These are phyloP conservation scores for Germaria angustata DNA, from an alignment of 2,888 invertebrate species.

Conservation along the genomic window DNA sequence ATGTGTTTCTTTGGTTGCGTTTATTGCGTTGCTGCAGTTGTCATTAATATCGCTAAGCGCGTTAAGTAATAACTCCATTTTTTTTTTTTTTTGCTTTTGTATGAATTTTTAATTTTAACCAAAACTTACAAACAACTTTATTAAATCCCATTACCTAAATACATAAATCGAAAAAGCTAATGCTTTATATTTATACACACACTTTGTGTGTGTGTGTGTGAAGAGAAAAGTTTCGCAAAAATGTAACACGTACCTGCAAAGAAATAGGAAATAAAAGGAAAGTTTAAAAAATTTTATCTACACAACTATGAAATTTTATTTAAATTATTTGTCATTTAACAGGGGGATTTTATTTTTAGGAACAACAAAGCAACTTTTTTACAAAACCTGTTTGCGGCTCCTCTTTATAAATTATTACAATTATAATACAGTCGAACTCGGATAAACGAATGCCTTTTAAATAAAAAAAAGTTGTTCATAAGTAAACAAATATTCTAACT, in stretches of 20 bases:
- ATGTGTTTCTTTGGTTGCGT: conserved; percentile 9
- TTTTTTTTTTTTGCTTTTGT: background rate
- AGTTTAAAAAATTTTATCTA: background rate
- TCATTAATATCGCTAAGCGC: background rate
- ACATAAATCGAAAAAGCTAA: background rate
- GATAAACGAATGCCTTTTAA: too few species aligned
- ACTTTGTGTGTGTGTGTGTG: background rate
- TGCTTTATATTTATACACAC: background rate
- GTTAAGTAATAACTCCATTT: conserved; percentile 13
- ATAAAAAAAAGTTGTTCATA: too few species aligned
- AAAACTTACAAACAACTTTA: background rate
- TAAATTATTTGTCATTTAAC: background rate
- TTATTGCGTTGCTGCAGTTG: conserved; percentile 27
- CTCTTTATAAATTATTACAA: too few species aligned
- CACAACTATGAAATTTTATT: background rate
- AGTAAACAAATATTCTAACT: too few species aligned
- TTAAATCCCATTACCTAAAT: background rate
- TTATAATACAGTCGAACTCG: too few species aligned
- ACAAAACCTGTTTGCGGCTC: too few species aligned
- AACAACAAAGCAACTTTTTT: too few species aligned
- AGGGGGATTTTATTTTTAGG: background rate
- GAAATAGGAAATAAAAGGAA: conserved; percentile 13
- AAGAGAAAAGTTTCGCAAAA: background rate
- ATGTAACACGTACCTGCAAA: conserved; percentile 49
- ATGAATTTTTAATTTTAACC: background rate